Evolutionary conservation across 92 coral and sea anemone species (phyloP).

Genomic region (Montipora capitata): DNA sequence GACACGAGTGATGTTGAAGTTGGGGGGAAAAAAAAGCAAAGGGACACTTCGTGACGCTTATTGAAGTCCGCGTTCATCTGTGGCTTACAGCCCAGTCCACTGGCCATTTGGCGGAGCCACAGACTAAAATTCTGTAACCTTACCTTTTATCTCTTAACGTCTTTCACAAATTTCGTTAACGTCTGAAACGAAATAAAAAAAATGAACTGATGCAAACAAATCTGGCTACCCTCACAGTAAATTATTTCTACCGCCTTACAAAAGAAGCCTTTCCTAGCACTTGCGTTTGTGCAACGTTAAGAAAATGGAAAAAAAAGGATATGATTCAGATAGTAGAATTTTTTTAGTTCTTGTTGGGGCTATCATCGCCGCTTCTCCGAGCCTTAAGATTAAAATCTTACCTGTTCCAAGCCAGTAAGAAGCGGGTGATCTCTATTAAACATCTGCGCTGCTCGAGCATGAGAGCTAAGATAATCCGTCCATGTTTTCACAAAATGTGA

Average conservation of each 20-base stretch:
- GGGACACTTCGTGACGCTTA: too few relatives aligned
- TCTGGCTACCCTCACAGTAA: not conserved
- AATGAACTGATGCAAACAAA: not conserved
- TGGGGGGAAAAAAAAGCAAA: too few relatives aligned
- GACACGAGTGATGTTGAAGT: too few relatives aligned
- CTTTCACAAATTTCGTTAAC: conserved; percentile 86
- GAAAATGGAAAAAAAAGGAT: too few relatives aligned
- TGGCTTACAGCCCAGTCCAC: not conserved
- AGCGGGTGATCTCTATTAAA: conserved; percentile 92
- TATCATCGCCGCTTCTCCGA: too few relatives aligned
- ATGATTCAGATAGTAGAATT: too few relatives aligned
- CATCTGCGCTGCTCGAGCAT: conserved; percentile 93
- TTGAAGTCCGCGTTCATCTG: too few relatives aligned
- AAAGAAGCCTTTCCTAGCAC: too few relatives aligned
- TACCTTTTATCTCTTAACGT: conserved; percentile 95
- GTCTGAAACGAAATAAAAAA: conserved; percentile 62
- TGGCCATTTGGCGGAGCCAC: not conserved
- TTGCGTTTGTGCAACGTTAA: too few relatives aligned
- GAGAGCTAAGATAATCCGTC: conserved; percentile 87
- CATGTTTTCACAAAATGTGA: conserved; percentile 88
- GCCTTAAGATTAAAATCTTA: conserved; percentile 4
- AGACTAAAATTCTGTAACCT: not conserved
- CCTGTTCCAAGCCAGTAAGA: conserved; percentile 89
- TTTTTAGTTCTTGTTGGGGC: too few relatives aligned
- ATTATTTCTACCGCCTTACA: too few relatives aligned